Percentiles rank a stretch among this genome's conserved stretches.
Conservation (phyloP, 2,797 vertebrate genomes). For the Semaprochilodus insignis region DNA sequence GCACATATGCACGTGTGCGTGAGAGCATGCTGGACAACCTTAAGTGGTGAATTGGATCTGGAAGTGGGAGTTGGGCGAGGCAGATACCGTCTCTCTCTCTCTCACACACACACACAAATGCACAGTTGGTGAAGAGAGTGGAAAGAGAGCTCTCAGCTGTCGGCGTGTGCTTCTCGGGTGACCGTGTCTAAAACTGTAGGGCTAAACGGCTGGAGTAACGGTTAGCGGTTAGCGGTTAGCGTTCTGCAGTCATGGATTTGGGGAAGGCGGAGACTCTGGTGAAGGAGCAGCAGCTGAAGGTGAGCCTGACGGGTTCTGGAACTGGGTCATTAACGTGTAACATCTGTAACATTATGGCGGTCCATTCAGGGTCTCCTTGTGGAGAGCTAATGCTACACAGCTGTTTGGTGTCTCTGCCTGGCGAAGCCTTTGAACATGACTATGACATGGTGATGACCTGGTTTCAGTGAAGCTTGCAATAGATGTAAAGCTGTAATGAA, state of each 20-base stretch:
- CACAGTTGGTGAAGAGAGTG: not conserved
- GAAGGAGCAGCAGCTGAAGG: conserved; percentile 69
- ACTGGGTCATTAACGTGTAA: not conserved
- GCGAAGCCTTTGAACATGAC: no score
- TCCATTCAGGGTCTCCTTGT: no score
- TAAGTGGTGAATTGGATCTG: conserved; percentile 27
- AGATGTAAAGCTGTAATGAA: no score
- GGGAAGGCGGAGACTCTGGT: conserved; percentile 65
- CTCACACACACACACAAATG: not conserved
- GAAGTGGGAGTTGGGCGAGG: conserved; percentile 32
- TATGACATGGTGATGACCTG: no score
- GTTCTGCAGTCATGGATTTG: conserved; percentile 64
- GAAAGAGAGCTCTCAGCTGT: conserved; percentile 48
- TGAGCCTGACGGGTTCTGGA: not conserved
- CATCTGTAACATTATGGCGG: not conserved
- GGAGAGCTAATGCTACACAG: no score
- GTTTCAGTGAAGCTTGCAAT: no score
- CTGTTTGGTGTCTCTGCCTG: no score
- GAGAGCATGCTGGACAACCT: not conserved
- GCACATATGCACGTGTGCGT: conserved; percentile 1
- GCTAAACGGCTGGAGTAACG: not conserved
- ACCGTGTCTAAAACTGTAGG: conserved; percentile 22
- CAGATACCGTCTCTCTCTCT: not conserved
- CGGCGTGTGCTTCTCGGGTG: conserved; percentile 21
- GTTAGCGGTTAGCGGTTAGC: not conserved